Evolutionary conservation across 2,888 invertebrate species (phyloP).

Genomic region (Hydroisotoma schaefferi): DNA sequence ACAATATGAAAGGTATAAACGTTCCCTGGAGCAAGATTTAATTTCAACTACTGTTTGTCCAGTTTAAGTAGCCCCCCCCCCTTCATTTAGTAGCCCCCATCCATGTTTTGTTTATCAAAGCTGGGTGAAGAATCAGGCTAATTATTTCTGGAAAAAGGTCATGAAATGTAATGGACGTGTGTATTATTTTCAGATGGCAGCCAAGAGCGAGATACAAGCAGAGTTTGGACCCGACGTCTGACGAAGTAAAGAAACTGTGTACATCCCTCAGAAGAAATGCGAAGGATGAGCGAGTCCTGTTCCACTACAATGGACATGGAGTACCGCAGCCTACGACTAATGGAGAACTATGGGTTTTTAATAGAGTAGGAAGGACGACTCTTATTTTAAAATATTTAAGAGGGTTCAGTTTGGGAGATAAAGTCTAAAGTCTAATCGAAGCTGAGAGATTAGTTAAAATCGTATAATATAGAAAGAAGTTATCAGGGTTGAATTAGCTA

Average conservation of each 20-base stretch:
- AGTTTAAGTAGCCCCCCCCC: no score
- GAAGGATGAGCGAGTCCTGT: conserved; percentile 95
- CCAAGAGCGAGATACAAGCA: conserved; percentile 96
- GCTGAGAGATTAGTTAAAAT: no score
- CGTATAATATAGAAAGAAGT: no score
- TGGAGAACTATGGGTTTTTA: conserved; percentile 99
- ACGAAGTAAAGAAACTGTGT: conserved; percentile 96
- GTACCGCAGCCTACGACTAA: conserved; percentile 96
- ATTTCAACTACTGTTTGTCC: no score
- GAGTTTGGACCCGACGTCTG: conserved; percentile 93
- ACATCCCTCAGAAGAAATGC: conserved; percentile 91
- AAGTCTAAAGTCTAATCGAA: no score
- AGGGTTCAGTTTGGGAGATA: no score
- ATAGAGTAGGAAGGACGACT: conserved; percentile 62
- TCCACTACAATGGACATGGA: conserved; percentile 99
- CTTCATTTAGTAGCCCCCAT: no score
- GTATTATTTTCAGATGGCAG: conserved; percentile 68
- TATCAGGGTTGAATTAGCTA: no score
- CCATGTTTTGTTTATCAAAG: no score
- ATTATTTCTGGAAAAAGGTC: background rate
- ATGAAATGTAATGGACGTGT: background rate
- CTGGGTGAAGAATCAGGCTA: no score
- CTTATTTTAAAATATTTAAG: background rate
- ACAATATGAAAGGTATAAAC: conserved; percentile 89
- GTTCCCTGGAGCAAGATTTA: no score